Base-by-base conservation (phyloP, 2,797 vertebrate genomes). In the Myripristis murdjan region DNA sequence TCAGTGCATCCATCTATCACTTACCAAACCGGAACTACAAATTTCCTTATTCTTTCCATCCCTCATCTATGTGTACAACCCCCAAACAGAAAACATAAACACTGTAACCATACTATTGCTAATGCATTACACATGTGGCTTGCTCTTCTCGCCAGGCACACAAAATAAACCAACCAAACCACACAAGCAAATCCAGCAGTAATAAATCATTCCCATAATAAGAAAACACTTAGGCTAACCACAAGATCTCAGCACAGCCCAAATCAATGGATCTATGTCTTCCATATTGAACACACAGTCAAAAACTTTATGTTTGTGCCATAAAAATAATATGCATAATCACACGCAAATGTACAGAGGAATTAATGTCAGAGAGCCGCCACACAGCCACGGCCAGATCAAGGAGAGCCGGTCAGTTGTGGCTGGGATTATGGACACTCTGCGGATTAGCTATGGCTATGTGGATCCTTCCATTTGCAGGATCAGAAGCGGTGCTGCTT, bases 371-470 rank as follows among this genome's bases (percentile, higher is more conserved):
- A 64, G 56, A 56, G 44, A 57, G 31, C 37, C 41, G 41, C 37
- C 18, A 52, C 15, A 79, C 48, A 78, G 68, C 23, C 68, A 63
- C 44, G 47, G 70, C 61, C 16, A 69, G 68, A 79, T 87, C 56
- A 63, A 62, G 35, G 4, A 66, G 54, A 75, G 51, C 57, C 54
- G 83, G 83, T 87, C 67, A 78, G 43, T 59, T 74, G 52, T 68
- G 70, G 31, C 67, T 56, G 46, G 72, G 91, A 90, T 92, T 89
- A 90, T 55, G 48, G 67, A 80, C 59, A 49, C 35, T 66, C 31
- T 52, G 28, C 70, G 83, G 83, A 92, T 90, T 86, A 89, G 71
- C 77, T 46, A 28, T 0, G 23, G 75, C 72, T 81, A 71, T 83
- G 82, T 85, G 63, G 73, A 70, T 84, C 35, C 82, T 79, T 71